Evolutionary conservation across 2,113 vertebrate genomes (phyloP), one percentile per base, ranked within the genome.

Genomic region (Morone chrysops): DNA sequence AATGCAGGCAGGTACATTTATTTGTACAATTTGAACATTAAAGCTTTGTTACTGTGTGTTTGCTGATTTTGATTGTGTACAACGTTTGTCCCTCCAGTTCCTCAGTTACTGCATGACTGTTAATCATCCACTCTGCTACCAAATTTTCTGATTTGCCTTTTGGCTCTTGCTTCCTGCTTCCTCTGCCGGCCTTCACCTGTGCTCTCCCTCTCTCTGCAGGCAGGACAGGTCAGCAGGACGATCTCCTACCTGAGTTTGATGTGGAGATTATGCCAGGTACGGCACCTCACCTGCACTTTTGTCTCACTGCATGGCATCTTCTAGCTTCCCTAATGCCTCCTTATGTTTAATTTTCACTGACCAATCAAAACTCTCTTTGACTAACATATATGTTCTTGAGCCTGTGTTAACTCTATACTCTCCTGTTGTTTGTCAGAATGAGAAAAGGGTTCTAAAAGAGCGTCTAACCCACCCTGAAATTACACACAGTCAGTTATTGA

Each of bases 251-350:
- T 97, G 97, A 96, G 96, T 99, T 99, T 97, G 97, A 99, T 96
- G 95, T 98, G 97, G 96, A 98, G 95, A 95, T 99, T 94, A 99
- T 99, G 97, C 97, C 98, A 99, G 98, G 98, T 99, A 99, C 89
- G 88, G 90, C 92, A 67, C 72, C 79, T 84, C 79, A 63, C 70
- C 86, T 89, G 82, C 84, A 76, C 70, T 48, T 86, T 25, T 69
- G 17, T 61, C 67, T 81, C 81, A 62, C 62, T 78, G 75, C 76
- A 48, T 84, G 51, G 43, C 89, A 50, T 72, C 74, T 81, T 80
- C 60, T 22, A 51, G 82, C 89, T 90, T 89, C 70, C 20, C 75
- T 87, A 12, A 76, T 54, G 56, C 80, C 20, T 71, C 40, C 63
- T 69, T 38, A 77, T 47, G 4, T 78, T 81, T 60, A 6, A 59